A percentile compares a stretch with the other conserved stretches of the same genome.
Conservation (phyloP, 1,140 invertebrate species). For the Nasonia longicornis region DNA sequence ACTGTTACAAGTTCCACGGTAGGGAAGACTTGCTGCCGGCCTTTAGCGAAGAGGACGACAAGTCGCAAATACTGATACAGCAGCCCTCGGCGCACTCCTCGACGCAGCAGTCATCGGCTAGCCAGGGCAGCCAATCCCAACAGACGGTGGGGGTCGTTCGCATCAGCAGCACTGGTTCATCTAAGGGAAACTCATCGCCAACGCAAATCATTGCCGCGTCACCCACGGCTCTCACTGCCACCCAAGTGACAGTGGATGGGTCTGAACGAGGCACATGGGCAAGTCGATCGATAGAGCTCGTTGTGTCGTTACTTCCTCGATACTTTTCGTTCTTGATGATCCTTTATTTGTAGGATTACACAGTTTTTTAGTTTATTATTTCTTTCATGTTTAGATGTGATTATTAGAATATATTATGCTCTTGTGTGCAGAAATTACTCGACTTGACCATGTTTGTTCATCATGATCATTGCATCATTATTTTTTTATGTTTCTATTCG, state of each 20-base stretch:
- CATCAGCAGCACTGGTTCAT: slow-evolving; percentile 71
- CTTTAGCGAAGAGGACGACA: slow-evolving; percentile 93
- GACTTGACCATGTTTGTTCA: slow-evolving; percentile 46
- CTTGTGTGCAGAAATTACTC: slow-evolving; percentile 34
- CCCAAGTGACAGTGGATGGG: slow-evolving; percentile 76
- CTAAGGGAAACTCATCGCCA: slow-evolving; percentile 70
- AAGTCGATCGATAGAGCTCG: slow-evolving; percentile 41
- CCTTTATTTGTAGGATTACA: not conserved
- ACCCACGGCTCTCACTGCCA: slow-evolving; percentile 72
- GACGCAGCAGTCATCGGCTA: slow-evolving; percentile 56
- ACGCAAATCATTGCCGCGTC: slow-evolving; percentile 72
- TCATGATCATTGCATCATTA: slow-evolving; percentile 8
- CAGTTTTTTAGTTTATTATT: slow-evolving; percentile 23
- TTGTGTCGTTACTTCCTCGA: slow-evolving; percentile 20
- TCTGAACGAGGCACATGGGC: slow-evolving; percentile 50
- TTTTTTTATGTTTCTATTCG: not conserved
- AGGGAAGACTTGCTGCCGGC: slow-evolving; percentile 94
- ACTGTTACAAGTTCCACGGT: slow-evolving; percentile 98
- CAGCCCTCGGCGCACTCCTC: slow-evolving; percentile 64
- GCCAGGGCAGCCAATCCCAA: slow-evolving; percentile 61
- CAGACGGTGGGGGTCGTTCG: slow-evolving; percentile 77
- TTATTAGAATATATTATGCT: slow-evolving; percentile 1
- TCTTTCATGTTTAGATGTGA: slow-evolving; percentile 8
- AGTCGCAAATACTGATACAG: slow-evolving; percentile 68
- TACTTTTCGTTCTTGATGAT: not conserved